A percentile compares a stretch with the other conserved stretches of the same genome.
Conservation (phyloP, 92 coral and sea anemone species). For the Chrysogorgia sp. region DNA sequence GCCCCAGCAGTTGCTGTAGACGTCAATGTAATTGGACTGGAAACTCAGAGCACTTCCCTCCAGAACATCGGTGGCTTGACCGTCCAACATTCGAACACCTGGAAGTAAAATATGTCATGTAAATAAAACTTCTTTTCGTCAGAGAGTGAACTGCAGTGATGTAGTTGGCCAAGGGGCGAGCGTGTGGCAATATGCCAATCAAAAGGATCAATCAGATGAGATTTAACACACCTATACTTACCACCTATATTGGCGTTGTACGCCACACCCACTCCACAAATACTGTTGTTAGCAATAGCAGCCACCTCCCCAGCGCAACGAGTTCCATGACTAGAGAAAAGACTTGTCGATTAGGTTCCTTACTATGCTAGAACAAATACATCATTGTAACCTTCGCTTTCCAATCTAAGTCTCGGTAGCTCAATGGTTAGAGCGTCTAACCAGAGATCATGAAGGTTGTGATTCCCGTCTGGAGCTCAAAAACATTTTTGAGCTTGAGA, state of each 20-base stretch:
- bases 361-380: too few relatives aligned
- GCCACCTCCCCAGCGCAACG: conserved; percentile 98
- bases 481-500: too few relatives aligned
- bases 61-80: conserved; percentile 95
- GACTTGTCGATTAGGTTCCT: not conserved
- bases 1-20: conserved; percentile 99
- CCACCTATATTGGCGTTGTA: conserved; percentile 98
- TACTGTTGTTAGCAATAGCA: conserved; percentile 86
- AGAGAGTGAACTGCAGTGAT: not conserved
- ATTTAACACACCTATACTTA: conserved; percentile 38
- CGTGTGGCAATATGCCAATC: too few relatives aligned
- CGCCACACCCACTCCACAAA: conserved; percentile 98
- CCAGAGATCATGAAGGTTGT: too few relatives aligned
- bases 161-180: too few relatives aligned
- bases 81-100: conserved; percentile 98
- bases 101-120: too few relatives aligned
- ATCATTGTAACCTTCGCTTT: too few relatives aligned
- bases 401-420: too few relatives aligned
- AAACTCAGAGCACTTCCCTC: conserved; percentile 98
- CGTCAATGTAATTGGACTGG: conserved; percentile 94
- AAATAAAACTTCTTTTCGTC: too few relatives aligned
- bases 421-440: too few relatives aligned
- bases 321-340: conserved; percentile 79
- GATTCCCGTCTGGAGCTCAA: too few relatives aligned
- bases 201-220: not conserved